phyloP scores from a whole-genome alignment of 2,888 invertebrate species.

The Sphaeridia pumilis region DNA sequence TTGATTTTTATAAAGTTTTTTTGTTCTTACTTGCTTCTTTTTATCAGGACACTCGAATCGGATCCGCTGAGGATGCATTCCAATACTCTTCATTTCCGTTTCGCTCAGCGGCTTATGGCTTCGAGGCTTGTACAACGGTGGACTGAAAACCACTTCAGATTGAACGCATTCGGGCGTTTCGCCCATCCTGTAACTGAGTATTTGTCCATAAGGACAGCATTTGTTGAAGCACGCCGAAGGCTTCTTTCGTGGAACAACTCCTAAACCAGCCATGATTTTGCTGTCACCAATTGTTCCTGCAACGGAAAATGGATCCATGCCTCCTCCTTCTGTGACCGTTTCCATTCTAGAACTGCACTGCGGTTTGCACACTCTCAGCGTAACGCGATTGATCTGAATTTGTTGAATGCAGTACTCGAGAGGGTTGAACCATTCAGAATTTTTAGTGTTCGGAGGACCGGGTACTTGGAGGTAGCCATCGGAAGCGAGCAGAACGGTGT shows the following conservation, averaged over 20 bases:
- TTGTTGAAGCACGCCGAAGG: constrained; percentile 6
- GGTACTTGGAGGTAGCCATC: too few species aligned
- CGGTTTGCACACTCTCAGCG: too few species aligned
- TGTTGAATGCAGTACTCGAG: too few species aligned
- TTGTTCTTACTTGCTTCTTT: background rate
- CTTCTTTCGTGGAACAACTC: background rate
- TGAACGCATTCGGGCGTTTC: background rate
- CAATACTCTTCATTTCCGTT: background rate
- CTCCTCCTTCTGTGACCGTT: too few species aligned
- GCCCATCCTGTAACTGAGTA: background rate
- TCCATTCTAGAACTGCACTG: too few species aligned
- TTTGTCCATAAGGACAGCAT: constrained; percentile 6
- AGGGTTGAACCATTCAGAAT: too few species aligned
- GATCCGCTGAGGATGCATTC: background rate
- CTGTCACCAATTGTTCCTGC: too few species aligned
- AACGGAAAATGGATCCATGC: too few species aligned
- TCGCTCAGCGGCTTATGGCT: background rate
- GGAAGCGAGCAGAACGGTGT: too few species aligned
- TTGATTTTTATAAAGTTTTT: too few species aligned
- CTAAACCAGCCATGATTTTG: background rate
- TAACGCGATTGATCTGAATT: too few species aligned
- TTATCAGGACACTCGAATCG: background rate
- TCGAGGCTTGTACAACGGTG: background rate
- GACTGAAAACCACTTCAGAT: constrained; percentile 1
- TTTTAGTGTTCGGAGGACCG: too few species aligned